A percentile compares a stretch with the other conserved stretches of the same genome.
Evolutionary conservation across 2,113 vertebrate genomes (phyloP).

Genomic region (Ophiodon elongatus): DNA sequence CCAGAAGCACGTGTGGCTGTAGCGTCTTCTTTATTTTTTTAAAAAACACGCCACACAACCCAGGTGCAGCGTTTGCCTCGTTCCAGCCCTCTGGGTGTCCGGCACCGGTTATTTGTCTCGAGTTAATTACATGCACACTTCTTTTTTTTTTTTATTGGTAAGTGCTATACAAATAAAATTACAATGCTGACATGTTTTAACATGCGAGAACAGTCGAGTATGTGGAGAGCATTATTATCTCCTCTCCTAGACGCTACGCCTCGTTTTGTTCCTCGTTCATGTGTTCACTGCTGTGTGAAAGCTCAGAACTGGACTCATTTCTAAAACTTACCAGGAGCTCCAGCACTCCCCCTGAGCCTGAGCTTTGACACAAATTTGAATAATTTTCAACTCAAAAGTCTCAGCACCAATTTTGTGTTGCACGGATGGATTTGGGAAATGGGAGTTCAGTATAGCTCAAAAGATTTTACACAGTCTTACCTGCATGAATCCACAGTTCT

Average conservation of each 20-base stretch:
- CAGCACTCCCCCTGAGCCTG: too few relatives aligned
- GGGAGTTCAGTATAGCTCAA: not conserved
- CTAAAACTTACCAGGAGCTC: not conserved
- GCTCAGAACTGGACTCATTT: too few relatives aligned
- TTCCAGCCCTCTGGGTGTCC: not conserved
- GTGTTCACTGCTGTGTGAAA: not conserved
- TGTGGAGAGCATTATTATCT: not conserved
- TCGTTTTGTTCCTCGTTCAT: not conserved
- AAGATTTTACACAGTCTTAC: too few relatives aligned
- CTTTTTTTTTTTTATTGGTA: not conserved
- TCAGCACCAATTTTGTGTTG: not conserved
- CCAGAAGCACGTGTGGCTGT: slow-evolving; percentile 7
- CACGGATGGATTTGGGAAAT: not conserved
- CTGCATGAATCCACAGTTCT: too few relatives aligned
- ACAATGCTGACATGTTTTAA: not conserved
- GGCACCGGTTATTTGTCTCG: not conserved
- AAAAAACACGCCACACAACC: not conserved
- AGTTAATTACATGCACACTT: not conserved
- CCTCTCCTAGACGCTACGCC: too few relatives aligned
- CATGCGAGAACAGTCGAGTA: not conserved
- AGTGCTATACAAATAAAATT: not conserved
- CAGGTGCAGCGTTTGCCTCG: not conserved
- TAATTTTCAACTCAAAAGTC: not conserved
- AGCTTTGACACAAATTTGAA: not conserved
- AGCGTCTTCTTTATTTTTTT: not conserved